phyloP scores from a whole-genome alignment of 2,113 vertebrate genomes.

The Heteronetta atricapilla region DNA sequence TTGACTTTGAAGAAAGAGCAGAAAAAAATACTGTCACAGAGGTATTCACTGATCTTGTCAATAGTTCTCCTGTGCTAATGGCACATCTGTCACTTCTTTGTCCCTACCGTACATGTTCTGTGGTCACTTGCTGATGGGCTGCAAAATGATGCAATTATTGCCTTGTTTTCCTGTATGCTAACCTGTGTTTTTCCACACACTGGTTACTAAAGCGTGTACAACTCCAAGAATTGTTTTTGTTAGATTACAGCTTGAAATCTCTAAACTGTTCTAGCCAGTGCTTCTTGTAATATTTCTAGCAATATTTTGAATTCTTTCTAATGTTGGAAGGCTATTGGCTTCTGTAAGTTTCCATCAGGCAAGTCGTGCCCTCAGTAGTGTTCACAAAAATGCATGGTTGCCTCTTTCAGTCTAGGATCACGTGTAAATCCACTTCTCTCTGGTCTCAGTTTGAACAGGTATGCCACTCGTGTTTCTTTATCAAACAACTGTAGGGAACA shows the following conservation, averaged over 20 bases:
- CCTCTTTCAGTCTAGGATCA: background rate
- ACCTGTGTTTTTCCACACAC: background rate
- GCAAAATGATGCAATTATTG: background rate
- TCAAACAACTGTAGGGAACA: background rate
- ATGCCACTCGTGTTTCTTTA: background rate
- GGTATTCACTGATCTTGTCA: background rate
- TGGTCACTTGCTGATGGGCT: background rate
- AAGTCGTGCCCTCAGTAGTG: background rate
- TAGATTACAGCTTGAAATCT: background rate
- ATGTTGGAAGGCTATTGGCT: background rate
- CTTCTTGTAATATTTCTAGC: background rate
- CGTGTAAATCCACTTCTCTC: background rate
- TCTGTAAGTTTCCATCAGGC: background rate
- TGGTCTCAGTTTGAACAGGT: background rate
- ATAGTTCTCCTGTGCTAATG: background rate
- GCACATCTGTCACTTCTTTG: background rate
- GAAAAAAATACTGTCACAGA: background rate
- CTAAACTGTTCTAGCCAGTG: background rate
- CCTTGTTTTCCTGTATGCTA: background rate
- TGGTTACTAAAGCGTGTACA: background rate
- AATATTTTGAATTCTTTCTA: conserved; percentile 3
- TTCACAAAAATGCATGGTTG: background rate
- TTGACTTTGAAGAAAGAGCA: background rate
- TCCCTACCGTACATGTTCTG: background rate
- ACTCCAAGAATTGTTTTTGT: background rate